Evolutionary conservation across 2,888 invertebrate species (phyloP), one percentile per base, ranked within the genome.

Genomic region (Eurytoma californica): DNA sequence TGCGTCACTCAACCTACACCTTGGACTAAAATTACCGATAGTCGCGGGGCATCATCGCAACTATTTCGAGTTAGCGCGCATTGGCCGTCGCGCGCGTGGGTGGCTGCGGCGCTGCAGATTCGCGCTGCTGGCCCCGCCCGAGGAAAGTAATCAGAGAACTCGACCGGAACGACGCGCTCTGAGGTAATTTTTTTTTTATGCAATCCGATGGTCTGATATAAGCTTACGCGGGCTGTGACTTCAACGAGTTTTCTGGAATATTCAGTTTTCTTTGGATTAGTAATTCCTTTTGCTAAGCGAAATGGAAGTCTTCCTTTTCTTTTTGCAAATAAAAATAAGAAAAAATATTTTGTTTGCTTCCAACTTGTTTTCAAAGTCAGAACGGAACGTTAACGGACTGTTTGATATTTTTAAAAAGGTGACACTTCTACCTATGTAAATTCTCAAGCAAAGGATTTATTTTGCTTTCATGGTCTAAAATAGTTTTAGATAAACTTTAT

Each of bases 1-100:
- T 86, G 82, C 88, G 88, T 88, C 87, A 87, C 77, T 80, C 86
- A 85, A 87, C 87, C 88, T 88, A 87, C 87, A 87, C 87, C 83
- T 87, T 84, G 85, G 82, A 86, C 88, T 86, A 87, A 87, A 88
- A 87, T 88, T 86, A 87, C 82, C 84, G 83, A 86, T 86, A 84
- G 82, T 81, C 83, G 82, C n/a, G 39, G 18, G 84, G 83, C 84
- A 82, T 84, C 80, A 57, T 49, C 1, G n/a, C 80, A 84, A 84
- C 84, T 87, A 86, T 87, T 87, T 86, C 79, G 80, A 84, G 85
- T 75, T 9, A 7, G 39, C 39, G 72, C 63, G 69, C 63, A 57
- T 47, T 47, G 20, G 28, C 53, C 55, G 20, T 65, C 63, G 70
- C 18, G 66, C 18, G 66, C 28, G 72, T 72, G 70, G 65, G 77